Evolutionary conservation across 1,140 invertebrate genomes (phyloP).

Genomic region (Carcinoscorpius rotundicauda): DNA sequence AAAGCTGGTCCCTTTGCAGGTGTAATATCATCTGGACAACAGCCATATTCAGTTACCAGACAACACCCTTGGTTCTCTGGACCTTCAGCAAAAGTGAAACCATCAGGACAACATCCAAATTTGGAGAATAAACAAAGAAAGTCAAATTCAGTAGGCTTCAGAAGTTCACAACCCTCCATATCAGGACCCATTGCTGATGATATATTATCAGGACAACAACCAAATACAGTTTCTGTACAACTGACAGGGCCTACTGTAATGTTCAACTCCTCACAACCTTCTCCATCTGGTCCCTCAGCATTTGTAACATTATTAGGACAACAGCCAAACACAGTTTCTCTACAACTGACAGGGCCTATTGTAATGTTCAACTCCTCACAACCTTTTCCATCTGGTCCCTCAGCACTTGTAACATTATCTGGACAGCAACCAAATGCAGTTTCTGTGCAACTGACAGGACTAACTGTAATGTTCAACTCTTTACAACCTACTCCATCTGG

Average conservation of each 20-base stretch:
- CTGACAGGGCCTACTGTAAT: conserved; percentile 38
- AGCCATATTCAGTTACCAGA: conserved; percentile 34
- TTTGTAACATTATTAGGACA: conserved; percentile 33
- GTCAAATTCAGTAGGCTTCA: neutral
- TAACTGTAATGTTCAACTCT: neutral
- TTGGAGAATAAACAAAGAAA: neutral
- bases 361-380: neutral
- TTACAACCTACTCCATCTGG: conserved; percentile 55
- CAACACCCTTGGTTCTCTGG: conserved; percentile 36
- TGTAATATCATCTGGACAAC: conserved; percentile 77
- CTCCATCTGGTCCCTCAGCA: conserved; percentile 61
- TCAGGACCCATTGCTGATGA: no score
- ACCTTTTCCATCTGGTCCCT: conserved; percentile 44
- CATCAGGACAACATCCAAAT: conserved; percentile 49
- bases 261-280: conserved; percentile 64
- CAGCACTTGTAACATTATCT: conserved; percentile 67
- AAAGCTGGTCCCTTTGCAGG: conserved; percentile 49
- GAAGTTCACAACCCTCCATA: conserved; percentile 23
- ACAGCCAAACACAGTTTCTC: conserved; percentile 49
- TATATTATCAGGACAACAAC: conserved; percentile 37
- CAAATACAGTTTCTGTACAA: conserved; percentile 32
- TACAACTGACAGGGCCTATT: conserved; percentile 35
- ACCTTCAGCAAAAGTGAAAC: conserved; percentile 27
- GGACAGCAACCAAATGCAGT: conserved; percentile 68
- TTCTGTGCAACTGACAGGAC: conserved; percentile 10